A percentile compares a stretch with the other conserved stretches of the same genome.
phyloP scores from a whole-genome alignment of 2,113 vertebrate genomes.

The Oreochromis aureus region DNA sequence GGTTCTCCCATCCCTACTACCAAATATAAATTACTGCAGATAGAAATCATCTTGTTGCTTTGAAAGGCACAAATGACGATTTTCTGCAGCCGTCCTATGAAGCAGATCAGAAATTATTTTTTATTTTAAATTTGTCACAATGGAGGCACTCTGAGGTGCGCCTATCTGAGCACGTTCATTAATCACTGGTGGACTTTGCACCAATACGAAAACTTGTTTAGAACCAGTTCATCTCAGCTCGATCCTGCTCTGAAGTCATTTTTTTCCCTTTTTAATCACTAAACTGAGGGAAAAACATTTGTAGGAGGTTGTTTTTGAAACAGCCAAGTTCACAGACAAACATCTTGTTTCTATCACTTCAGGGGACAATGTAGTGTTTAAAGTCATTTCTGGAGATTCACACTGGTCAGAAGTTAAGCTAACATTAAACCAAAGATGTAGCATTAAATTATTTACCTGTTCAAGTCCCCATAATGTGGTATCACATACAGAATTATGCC shows the following conservation, averaged over 20 bases:
- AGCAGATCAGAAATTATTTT: background rate
- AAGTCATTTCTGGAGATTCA: background rate
- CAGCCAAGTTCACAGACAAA: background rate
- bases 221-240: background rate
- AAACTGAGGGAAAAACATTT: background rate
- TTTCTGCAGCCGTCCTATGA: background rate
- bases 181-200: background rate
- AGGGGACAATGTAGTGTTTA: background rate
- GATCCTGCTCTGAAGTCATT: background rate
- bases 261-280: background rate
- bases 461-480: background rate
- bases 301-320: background rate
- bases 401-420: background rate
- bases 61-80: background rate
- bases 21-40: background rate
- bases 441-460: background rate
- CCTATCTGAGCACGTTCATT: background rate
- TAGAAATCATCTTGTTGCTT: background rate
- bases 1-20: background rate
- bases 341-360: background rate
- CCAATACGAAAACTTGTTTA: background rate
- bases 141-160: background rate
- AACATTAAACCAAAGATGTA: background rate
- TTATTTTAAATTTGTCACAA: background rate
- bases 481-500: background rate